Percentiles rank a stretch among this genome's conserved stretches.
Conservation (phyloP, 2,797 vertebrate genomes). For the Danio aesculapii region DNA sequence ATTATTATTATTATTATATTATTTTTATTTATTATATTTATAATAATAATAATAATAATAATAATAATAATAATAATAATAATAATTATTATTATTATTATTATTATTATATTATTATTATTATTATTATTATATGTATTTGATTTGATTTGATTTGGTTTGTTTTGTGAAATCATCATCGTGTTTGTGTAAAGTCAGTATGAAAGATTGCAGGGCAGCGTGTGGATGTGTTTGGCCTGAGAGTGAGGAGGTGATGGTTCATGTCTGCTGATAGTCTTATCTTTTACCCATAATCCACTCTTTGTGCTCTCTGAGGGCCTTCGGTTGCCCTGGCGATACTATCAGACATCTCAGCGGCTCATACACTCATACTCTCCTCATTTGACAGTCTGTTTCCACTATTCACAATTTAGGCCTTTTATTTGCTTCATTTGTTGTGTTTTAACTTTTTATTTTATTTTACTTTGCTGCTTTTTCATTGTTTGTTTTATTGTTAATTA, state of each 20-base stretch:
- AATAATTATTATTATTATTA: too few species aligned
- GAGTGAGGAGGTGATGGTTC: slow-evolving; percentile 79
- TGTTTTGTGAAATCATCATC: slow-evolving; percentile 27
- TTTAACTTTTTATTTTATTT: too few species aligned
- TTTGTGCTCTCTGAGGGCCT: slow-evolving; percentile 65
- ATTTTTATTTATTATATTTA: too few species aligned
- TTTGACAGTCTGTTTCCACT: slow-evolving; percentile 10
- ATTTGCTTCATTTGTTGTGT: too few species aligned
- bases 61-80: too few species aligned
- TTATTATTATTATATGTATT: too few species aligned
- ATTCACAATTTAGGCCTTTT: background rate
- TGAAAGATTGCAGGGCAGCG: slow-evolving; percentile 32
- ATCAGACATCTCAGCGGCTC: slow-evolving; percentile 53
- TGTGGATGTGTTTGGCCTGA: slow-evolving; percentile 70
- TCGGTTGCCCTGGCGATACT: slow-evolving; percentile 64
- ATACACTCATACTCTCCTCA: background rate
- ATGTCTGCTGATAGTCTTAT: slow-evolving; percentile 86
- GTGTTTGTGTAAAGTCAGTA: slow-evolving; percentile 55
- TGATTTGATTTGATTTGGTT: too few species aligned
- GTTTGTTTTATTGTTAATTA: too few species aligned
- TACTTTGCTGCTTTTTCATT: too few species aligned
- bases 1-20: too few species aligned
- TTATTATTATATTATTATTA: too few species aligned
- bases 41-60: too few species aligned
- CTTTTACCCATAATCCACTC: slow-evolving; percentile 75